Evolutionary conservation across 2,888 invertebrate species (phyloP).

Genomic region (Gryllus longicercus): DNA sequence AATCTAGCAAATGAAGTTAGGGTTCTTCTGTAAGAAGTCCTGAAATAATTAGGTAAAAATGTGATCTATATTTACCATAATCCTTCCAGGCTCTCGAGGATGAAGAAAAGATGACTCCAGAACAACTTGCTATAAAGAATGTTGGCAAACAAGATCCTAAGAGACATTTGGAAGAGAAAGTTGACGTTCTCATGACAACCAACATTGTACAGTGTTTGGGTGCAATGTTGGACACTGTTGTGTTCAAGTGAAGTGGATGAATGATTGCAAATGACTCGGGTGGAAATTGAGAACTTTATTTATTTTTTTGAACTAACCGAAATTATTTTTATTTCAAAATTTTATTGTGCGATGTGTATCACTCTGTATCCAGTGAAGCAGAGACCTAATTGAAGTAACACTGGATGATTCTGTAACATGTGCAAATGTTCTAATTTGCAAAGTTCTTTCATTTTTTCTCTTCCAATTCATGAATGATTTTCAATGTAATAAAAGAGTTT

Average conservation of each 20-base stretch:
- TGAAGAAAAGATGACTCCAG: constrained; percentile 99
- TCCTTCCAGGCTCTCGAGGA: constrained; percentile 80
- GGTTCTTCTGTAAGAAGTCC: too few relatives aligned
- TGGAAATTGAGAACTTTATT: not conserved
- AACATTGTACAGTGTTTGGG: constrained; percentile 98
- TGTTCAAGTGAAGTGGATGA: constrained; percentile 68
- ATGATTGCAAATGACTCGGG: not conserved
- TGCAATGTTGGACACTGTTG: constrained; percentile 91
- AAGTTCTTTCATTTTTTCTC: too few relatives aligned
- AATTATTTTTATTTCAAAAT: not conserved
- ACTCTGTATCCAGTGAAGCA: too few relatives aligned
- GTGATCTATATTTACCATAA: not conserved
- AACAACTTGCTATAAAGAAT: constrained; percentile 98
- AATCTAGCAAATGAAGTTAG: too few relatives aligned
- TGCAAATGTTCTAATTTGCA: too few relatives aligned
- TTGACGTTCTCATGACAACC: constrained; percentile 92
- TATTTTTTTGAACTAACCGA: not conserved
- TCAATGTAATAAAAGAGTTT: too few relatives aligned
- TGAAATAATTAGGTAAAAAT: too few relatives aligned
- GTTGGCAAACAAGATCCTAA: constrained; percentile 99
- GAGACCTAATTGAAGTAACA: too few relatives aligned
- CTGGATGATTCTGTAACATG: too few relatives aligned
- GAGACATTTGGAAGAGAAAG: constrained; percentile 97
- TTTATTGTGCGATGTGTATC: too few relatives aligned
- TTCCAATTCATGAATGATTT: too few relatives aligned